Conservation (phyloP, 1,140 invertebrate species). For the Mya arenaria region DNA sequence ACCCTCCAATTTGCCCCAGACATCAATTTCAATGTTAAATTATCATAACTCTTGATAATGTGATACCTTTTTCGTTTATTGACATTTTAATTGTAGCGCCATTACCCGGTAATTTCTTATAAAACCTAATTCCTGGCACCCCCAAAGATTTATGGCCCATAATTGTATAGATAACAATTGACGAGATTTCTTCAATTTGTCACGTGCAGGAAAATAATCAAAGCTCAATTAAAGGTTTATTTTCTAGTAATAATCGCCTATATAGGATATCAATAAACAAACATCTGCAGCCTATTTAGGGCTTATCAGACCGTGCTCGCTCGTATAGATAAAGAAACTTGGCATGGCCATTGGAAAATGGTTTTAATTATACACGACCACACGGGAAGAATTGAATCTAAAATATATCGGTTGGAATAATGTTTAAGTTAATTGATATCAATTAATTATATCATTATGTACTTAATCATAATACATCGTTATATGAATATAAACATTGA, state of each 20-base stretch:
- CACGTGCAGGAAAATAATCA: conserved; percentile 11
- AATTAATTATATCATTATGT: no score
- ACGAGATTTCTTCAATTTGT: no score
- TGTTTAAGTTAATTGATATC: no score
- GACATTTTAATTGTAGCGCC: conserved; percentile 50
- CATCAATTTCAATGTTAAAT: conserved; percentile 50
- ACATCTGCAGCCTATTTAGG: conserved; percentile 49
- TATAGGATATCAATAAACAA: conserved; percentile 20
- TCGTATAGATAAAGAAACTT: no score
- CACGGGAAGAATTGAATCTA: no score
- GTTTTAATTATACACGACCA: no score
- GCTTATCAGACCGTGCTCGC: no score
- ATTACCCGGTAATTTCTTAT: conserved; percentile 51
- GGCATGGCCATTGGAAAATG: no score
- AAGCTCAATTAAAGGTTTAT: conserved; percentile 27
- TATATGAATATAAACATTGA: no score
- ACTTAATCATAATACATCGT: no score
- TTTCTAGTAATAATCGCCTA: conserved; percentile 18
- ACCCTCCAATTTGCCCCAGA: conserved; percentile 40
- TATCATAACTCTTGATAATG: conserved; percentile 41
- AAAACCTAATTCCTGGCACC: conserved; percentile 50
- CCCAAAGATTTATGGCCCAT: conserved; percentile 36
- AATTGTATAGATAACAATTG: conserved; percentile 35
- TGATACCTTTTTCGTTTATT: conserved; percentile 45
- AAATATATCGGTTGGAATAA: no score